phyloP scores from a whole-genome alignment of 2,888 invertebrate genomes.

The Himalopsyche anomala region DNA sequence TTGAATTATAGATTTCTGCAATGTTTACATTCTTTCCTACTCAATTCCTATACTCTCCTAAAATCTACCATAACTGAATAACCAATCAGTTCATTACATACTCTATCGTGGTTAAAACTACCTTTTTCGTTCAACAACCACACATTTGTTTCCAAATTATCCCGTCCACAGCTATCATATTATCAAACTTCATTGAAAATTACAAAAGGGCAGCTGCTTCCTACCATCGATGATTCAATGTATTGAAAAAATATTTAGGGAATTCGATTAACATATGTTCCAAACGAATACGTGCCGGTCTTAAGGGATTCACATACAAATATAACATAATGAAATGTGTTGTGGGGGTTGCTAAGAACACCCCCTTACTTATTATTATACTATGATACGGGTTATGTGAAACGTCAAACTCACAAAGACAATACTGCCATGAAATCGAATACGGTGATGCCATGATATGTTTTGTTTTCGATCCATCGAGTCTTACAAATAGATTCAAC shows the following conservation, averaged over 20 bases:
- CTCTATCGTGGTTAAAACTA: no score
- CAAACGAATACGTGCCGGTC: background rate
- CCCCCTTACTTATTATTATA: background rate
- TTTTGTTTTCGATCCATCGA: no score
- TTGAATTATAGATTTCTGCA: no score
- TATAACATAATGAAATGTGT: background rate
- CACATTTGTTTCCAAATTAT: background rate
- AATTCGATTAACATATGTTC: constrained; percentile 14
- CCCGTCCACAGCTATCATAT: background rate
- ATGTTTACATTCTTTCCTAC: no score
- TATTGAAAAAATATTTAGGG: background rate
- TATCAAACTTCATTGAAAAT: background rate
- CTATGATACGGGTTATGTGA: background rate
- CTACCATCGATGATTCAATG: background rate
- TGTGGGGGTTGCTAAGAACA: background rate
- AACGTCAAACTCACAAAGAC: background rate
- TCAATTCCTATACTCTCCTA: no score
- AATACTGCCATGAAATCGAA: no score
- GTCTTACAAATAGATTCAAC: no score
- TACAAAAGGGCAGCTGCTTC: background rate
- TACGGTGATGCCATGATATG: no score
- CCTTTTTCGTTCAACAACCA: no score
- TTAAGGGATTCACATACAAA: background rate
- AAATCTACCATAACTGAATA: no score
- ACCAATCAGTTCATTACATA: no score